Base-by-base conservation (phyloP, 2,113 vertebrate species). In the Carassius carassius region DNA sequence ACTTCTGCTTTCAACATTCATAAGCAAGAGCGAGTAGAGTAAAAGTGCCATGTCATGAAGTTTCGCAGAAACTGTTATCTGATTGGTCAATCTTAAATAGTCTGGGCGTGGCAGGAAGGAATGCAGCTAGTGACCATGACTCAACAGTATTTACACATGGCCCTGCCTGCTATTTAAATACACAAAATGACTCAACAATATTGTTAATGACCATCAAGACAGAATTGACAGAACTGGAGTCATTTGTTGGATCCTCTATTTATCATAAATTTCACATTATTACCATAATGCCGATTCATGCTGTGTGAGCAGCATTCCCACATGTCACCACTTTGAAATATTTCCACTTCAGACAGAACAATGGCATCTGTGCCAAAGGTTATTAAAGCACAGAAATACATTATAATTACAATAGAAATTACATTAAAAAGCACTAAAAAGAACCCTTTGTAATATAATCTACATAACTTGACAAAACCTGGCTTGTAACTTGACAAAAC, bases 141-240 rank as follows among this genome's bases (percentile, higher is more conserved):
- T 94, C 90, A 88, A 91, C 93, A 93, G 88, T 49, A 72, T 72
- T 37, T 17, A 29, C 47, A n/a, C 17, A 23, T 35, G 74, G 29
- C 29, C 47, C 58, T 49, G 23, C 0, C 17, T 35, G 35, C 47
- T 35, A 16, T 19, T 37, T 23, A 65, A 63, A 44, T 13, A 25
- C 35, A 81, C n/a, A 67, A 16, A 25, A n/a, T 47, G 78, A 80
- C 49, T 78, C 17, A 56, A 32, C 37, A 80, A 4, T 47, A 44
- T 25, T 56, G 29, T 8, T 41, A 1, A 62, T 16, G 21, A 44
- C 60, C 2, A 23, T 25, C 2, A 47, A 62, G 41, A 41, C 7
- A 41, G 41, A 25, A 16, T 10, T 63, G 13, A 49, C n/a, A 80
- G 21, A 47, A 47, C 10, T 79, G 17, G 37, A 19, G 58, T 80